These are phyloP conservation scores for Lochmaea crataegi DNA, from an alignment of 2,888 invertebrate species.

Conservation along the genomic window DNA sequence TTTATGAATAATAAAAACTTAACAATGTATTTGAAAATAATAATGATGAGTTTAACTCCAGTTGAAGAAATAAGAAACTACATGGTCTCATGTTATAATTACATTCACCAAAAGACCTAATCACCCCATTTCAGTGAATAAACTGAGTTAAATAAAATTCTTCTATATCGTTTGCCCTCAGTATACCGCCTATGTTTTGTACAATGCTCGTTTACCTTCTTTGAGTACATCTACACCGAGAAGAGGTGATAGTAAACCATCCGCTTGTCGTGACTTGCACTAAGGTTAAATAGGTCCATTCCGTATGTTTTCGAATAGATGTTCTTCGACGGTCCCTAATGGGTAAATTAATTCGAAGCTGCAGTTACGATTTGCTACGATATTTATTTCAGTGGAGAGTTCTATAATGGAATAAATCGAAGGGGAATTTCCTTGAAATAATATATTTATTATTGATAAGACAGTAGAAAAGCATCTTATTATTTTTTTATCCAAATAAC, in stretches of 20 bases:
- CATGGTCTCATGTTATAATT: not conserved
- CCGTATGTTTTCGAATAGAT: conserved; percentile 27
- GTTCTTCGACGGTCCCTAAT: conserved; percentile 24
- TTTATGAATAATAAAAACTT: too few relatives aligned
- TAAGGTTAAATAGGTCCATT: conserved; percentile 32
- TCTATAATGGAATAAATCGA: not conserved
- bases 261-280: conserved; percentile 31
- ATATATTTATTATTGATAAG: too few relatives aligned
- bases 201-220: conserved; percentile 32
- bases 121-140: not conserved
- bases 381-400: not conserved
- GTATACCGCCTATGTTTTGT: conserved; percentile 11
- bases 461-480: too few relatives aligned
- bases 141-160: not conserved
- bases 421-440: too few relatives aligned
- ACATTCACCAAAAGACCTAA: not conserved
- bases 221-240: conserved; percentile 32
- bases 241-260: conserved; percentile 32
- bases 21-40: too few relatives aligned
- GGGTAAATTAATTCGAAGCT: conserved; percentile 16
- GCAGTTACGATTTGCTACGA: not conserved
- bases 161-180: not conserved
- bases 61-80: too few relatives aligned
- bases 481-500: too few relatives aligned
- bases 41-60: too few relatives aligned